Evolutionary conservation across 1,140 invertebrate species (phyloP), one percentile per base, ranked within the genome.

Genomic region (Hyposmocoma kahamanoa): DNA sequence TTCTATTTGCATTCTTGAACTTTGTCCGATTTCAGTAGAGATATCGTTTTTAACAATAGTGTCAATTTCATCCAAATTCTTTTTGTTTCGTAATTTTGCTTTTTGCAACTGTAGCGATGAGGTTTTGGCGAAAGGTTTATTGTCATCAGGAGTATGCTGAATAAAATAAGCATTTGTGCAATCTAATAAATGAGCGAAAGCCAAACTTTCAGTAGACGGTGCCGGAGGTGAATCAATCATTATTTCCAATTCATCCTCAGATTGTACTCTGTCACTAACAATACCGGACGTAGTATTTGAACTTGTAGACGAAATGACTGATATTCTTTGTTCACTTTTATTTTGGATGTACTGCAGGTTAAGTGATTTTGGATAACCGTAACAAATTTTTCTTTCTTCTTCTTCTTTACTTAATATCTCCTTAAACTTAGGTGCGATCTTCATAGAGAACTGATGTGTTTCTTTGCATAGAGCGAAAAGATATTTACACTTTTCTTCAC

Each of bases 211-310:
- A 1, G 92, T 91, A 1, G 92, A 93, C 8, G 91, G 90, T 34
- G 91, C 91, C 17, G 91, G 91, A 13, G 92, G 91, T 32, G 91
- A 91, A 50, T 93, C 93, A 30, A 93, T 93, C 90, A 93, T 92
- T 30, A 93, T 94, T 84, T 96, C 95, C 49, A 95, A 88, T 80
- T 97, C 96, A 77, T 97, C 96, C 81, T 97, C 93, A 43, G 95
- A 97, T 76, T 97, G 95, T 39, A 97, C 95, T 54, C 95, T 90
- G 79, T 98, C 96, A 73, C 96, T 97, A 8, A 97, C 96, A 52
- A 98, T 97, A 38, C 96, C 96, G 4, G 96, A 97, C 2, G 96
- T 97, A 26, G 96, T 97, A 67, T 97, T 97, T 2, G 96, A 97
- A 51, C 95, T 97, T 24, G 95, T 95, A 4, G 80, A 76, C n/a